Conservation (phyloP, 2,113 vertebrate genomes). For the Geococcyx californianus region DNA sequence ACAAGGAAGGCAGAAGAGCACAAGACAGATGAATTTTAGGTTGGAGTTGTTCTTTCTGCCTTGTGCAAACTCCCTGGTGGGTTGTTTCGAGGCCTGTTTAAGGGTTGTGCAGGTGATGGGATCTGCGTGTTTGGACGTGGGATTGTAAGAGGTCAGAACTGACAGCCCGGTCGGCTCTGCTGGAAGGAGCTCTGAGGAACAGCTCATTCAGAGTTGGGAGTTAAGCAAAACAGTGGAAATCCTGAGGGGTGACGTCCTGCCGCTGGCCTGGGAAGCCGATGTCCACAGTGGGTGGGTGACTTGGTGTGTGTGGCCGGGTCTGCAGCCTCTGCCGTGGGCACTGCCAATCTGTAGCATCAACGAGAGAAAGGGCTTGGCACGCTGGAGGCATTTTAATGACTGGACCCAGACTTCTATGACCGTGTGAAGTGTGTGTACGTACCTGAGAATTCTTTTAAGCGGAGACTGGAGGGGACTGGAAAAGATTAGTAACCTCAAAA, state of each 20-base stretch:
- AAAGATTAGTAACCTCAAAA: neutral
- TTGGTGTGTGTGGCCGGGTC: neutral
- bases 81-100: neutral
- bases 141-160: neutral
- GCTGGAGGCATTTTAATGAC: neutral
- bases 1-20: neutral
- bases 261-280: accelerated
- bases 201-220: neutral
- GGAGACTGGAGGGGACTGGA: neutral
- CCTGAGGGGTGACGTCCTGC: accelerated
- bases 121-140: too few relatives aligned
- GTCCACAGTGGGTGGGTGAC: accelerated
- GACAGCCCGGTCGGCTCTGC: accelerated
- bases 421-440: accelerated
- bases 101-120: neutral
- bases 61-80: neutral
- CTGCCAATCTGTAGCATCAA: neutral
- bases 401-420: neutral
- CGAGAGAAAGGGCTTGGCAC: too few relatives aligned
- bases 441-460: neutral
- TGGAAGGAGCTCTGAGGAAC: neutral
- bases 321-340: accelerated
- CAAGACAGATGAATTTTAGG: neutral
- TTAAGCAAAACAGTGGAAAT: too few relatives aligned
- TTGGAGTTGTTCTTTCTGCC: neutral